These are phyloP conservation scores for Drosophila helvetica DNA, from an alignment of 2,888 invertebrate species.

Conservation along the genomic window DNA sequence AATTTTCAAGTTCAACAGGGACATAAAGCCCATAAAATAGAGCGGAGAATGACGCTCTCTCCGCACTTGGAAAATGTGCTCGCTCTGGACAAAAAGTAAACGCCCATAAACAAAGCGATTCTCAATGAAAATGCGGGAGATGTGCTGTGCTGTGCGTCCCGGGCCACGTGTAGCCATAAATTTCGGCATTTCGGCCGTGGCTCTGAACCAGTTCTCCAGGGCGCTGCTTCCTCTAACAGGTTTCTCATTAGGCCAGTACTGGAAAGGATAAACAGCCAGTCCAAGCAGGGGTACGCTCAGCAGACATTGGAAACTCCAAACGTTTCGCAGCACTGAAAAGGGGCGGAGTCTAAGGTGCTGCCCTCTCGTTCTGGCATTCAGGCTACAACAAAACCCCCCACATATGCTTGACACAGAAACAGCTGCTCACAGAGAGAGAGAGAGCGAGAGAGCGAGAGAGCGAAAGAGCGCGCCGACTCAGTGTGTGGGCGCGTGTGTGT, in stretches of 20 bases:
- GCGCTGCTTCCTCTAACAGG: constrained; percentile 70
- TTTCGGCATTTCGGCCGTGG: constrained; percentile 38
- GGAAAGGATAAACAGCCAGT: constrained; percentile 26
- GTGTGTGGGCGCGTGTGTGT: background rate
- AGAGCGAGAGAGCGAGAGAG: constrained; percentile 60
- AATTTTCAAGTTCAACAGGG: constrained; percentile 76
- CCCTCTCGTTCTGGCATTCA: constrained; percentile 46
- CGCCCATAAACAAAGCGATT: constrained; percentile 83
- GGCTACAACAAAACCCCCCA: constrained; percentile 54
- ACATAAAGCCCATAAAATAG: constrained; percentile 48
- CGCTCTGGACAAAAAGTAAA: constrained; percentile 72
- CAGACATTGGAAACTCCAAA: constrained; percentile 33
- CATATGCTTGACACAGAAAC: constrained; percentile 75
- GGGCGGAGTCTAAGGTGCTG: constrained; percentile 74
- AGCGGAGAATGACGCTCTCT: constrained; percentile 38
- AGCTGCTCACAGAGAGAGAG: constrained; percentile 73
- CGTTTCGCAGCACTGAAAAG: constrained; percentile 69
- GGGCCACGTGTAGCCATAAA: constrained; percentile 75
- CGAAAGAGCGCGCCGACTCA: constrained; percentile 53
- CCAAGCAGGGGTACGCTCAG: constrained; percentile 39
- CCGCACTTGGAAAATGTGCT: constrained; percentile 54
- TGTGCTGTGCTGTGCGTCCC: background rate
- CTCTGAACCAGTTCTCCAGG: constrained; percentile 62
- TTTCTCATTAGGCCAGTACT: constrained; percentile 76
- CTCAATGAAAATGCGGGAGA: constrained; percentile 69